Conservation (phyloP, 2,797 vertebrate genomes). For the Ficedula albicollis region DNA sequence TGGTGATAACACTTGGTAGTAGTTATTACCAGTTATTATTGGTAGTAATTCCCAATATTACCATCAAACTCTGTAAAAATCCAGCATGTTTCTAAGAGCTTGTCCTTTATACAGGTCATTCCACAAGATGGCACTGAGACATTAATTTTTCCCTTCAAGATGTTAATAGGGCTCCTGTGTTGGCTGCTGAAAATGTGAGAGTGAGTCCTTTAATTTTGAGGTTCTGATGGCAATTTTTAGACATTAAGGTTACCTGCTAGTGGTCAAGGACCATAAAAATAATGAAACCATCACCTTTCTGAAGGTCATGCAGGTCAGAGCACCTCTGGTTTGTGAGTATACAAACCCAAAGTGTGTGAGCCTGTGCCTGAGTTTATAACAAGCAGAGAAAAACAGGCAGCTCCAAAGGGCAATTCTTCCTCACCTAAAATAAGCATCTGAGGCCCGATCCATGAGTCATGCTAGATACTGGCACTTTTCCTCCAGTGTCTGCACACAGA, state of each 20-base stretch:
- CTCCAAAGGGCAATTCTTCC: background rate
- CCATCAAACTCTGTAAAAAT: background rate
- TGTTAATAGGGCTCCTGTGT: background rate
- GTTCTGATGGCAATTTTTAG: background rate
- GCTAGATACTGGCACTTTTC: background rate
- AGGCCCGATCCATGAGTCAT: background rate
- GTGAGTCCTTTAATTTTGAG: background rate
- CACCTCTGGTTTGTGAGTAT: background rate
- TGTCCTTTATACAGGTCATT: background rate
- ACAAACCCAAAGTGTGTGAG: background rate
- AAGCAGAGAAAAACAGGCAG: background rate
- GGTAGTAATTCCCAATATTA: background rate
- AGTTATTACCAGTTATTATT: too few species aligned
- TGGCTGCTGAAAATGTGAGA: background rate
- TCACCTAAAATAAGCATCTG: background rate
- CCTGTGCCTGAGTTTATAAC: background rate
- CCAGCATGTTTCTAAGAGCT: background rate
- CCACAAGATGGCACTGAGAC: constrained; percentile 51
- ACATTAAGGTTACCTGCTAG: background rate
- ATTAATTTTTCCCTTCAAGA: background rate
- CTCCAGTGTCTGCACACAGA: background rate
- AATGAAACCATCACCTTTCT: background rate
- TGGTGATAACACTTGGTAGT: background rate
- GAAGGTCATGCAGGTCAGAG: background rate
- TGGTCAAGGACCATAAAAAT: background rate